phyloP scores from a whole-genome alignment of 2,797 vertebrate genomes.

The Ctenopoma kingsleyae region DNA sequence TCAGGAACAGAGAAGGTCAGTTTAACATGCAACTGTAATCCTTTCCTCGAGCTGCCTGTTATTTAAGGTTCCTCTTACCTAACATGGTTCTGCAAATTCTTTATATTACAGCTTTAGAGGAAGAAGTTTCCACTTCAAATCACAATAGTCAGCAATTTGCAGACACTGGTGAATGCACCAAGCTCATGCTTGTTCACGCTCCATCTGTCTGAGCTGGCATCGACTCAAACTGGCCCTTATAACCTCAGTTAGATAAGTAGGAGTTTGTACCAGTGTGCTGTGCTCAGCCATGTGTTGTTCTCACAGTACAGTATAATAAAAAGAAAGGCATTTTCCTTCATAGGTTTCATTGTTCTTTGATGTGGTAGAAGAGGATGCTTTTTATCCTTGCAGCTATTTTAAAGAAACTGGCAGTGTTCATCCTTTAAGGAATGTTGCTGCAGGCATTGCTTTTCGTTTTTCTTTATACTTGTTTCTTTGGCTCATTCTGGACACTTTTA shows the following conservation, averaged over 20 bases:
- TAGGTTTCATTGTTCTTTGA: constrained; percentile 67
- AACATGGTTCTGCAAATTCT: constrained; percentile 66
- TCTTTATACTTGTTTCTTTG: constrained; percentile 46
- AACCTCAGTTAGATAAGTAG: constrained; percentile 67
- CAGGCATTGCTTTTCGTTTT: constrained; percentile 57
- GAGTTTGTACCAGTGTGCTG: constrained; percentile 47
- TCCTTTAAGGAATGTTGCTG: constrained; percentile 63
- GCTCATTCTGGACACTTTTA: constrained; percentile 57
- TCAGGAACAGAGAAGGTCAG: neutral
- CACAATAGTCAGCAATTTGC: constrained; percentile 62
- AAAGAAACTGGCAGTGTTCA: constrained; percentile 61
- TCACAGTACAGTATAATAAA: constrained; percentile 69
- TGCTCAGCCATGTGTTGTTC: constrained; percentile 57
- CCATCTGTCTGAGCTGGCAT: constrained; percentile 50
- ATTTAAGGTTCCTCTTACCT: constrained; percentile 41
- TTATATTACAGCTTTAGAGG: constrained; percentile 43
- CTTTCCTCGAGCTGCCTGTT: constrained; percentile 39
- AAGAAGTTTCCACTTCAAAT: constrained; percentile 55
- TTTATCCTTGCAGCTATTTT: constrained; percentile 64
- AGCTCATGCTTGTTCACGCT: constrained; percentile 48
- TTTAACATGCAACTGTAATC: constrained; percentile 18
- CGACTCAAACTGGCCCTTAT: constrained; percentile 43
- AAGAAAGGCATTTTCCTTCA: constrained; percentile 44
- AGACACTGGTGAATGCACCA: constrained; percentile 33
- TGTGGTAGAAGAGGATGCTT: constrained; percentile 66